A percentile compares a stretch with the other conserved stretches of the same genome.
These are phyloP conservation scores for Heliothis virescens DNA, from an alignment of 1,140 invertebrate genomes.

Conservation along the genomic window DNA sequence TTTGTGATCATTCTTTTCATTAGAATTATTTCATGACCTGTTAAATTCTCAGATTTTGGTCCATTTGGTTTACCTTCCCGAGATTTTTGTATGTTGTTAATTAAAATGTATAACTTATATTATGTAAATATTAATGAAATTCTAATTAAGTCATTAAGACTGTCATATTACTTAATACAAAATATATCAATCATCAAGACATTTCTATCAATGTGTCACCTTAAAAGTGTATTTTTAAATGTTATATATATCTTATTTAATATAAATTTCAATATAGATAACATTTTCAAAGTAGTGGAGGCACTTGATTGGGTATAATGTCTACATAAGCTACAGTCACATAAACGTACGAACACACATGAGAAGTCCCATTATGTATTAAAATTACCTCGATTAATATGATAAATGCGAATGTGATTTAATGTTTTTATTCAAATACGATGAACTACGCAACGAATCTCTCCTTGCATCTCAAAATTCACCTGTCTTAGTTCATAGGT, in stretches of 20 bases:
- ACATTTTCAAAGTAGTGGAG: conserved; percentile 22
- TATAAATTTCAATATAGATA: conserved; percentile 41
- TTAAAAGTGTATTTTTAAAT: conserved; percentile 13
- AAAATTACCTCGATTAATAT: conserved; percentile 27
- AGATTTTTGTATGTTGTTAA: not conserved
- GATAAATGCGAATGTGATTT: conserved; percentile 35
- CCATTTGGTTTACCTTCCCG: not conserved
- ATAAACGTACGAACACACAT: conserved; percentile 15
- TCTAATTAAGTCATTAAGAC: not conserved
- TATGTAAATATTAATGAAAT: conserved; percentile 11
- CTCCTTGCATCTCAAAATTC: not conserved
- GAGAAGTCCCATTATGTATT: conserved; percentile 22
- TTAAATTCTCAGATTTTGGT: not conserved
- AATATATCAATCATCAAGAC: not conserved
- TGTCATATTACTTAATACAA: not conserved
- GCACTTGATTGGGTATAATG: conserved; percentile 14
- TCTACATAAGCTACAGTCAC: conserved; percentile 25
- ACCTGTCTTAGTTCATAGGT: not conserved
- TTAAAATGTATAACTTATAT: conserved; percentile 5
- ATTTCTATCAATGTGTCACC: conserved; percentile 6
- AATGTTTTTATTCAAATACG: conserved; percentile 21
- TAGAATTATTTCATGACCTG: not conserved
- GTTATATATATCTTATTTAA: conserved; percentile 30
- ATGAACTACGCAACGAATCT: conserved; percentile 34
- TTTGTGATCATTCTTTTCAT: not conserved